phyloP scores from a whole-genome alignment of 1,140 invertebrate genomes.

The Sycophaga agraensis region DNA sequence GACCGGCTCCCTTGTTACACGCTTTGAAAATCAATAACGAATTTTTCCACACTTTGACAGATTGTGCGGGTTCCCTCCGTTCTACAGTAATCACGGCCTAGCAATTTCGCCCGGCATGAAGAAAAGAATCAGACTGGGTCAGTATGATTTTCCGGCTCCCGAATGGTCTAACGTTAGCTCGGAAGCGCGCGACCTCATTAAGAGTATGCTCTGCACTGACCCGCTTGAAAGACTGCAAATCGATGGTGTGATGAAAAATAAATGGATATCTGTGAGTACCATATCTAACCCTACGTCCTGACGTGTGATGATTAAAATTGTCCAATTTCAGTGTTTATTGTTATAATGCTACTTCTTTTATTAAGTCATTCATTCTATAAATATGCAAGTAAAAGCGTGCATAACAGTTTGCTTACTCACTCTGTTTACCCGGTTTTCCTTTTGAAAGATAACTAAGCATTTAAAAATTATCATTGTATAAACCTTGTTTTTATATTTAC shows the following conservation, averaged over 20 bases:
- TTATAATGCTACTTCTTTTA: no score
- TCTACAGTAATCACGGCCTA: slow-evolving; percentile 95
- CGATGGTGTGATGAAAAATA: slow-evolving; percentile 85
- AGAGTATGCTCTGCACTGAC: slow-evolving; percentile 90
- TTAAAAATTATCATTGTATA: no score
- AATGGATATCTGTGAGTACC: slow-evolving; percentile 84
- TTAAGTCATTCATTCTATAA: no score
- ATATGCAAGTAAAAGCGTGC: no score
- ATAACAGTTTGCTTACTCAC: no score
- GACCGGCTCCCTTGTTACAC: not conserved
- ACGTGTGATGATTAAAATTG: no score
- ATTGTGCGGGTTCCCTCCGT: slow-evolving; percentile 96
- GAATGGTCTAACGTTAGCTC: slow-evolving; percentile 95
- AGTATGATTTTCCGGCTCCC: slow-evolving; percentile 94
- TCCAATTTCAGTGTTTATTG: no score
- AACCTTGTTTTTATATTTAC: no score
- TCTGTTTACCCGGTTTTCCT: no score
- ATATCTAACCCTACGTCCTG: no score
- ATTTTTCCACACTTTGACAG: slow-evolving; percentile 52
- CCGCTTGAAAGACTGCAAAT: slow-evolving; percentile 87
- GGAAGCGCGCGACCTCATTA: slow-evolving; percentile 94
- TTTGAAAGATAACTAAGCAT: no score
- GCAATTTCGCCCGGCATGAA: slow-evolving; percentile 99
- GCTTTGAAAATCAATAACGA: not conserved
- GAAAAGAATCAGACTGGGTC: slow-evolving; percentile 90